Conservation (phyloP, 2,797 vertebrate species). For the Danio aesculapii region DNA sequence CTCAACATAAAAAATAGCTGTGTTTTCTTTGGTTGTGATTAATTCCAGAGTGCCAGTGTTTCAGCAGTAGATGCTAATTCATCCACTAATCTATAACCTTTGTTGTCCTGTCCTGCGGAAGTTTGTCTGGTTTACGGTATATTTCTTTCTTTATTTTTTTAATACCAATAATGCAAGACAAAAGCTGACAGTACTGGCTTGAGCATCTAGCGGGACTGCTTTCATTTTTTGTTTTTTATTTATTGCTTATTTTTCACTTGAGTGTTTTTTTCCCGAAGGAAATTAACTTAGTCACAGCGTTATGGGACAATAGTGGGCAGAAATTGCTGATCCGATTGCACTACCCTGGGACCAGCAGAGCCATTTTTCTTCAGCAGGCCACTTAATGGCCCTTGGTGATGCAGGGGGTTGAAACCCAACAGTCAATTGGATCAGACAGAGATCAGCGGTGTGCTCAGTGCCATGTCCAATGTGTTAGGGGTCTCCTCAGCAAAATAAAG, state of each 20-base stretch:
- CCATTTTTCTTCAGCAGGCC: constrained; percentile 76
- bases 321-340: constrained; percentile 74
- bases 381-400: constrained; percentile 77
- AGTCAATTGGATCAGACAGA: constrained; percentile 69
- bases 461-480: constrained; percentile 54
- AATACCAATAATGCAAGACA: constrained; percentile 3
- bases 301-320: constrained; percentile 73
- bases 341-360: constrained; percentile 74
- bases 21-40: not conserved
- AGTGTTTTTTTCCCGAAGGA: constrained; percentile 74
- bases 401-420: constrained; percentile 73
- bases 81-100: constrained; percentile 16
- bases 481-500: constrained; percentile 52
- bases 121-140: not conserved
- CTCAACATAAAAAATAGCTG: not conserved
- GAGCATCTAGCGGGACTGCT: constrained; percentile 16
- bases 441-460: constrained; percentile 67
- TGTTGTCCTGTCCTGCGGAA: not conserved
- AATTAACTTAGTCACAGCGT: constrained; percentile 76
- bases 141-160: constrained; percentile 20
- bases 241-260: constrained; percentile 69
- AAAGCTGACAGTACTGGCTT: not conserved
- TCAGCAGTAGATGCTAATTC: not conserved
- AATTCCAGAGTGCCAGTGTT: not conserved
- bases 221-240: constrained; percentile 69